Conservation (phyloP, 1,140 invertebrate genomes). For the Ooceraea biroi region DNA sequence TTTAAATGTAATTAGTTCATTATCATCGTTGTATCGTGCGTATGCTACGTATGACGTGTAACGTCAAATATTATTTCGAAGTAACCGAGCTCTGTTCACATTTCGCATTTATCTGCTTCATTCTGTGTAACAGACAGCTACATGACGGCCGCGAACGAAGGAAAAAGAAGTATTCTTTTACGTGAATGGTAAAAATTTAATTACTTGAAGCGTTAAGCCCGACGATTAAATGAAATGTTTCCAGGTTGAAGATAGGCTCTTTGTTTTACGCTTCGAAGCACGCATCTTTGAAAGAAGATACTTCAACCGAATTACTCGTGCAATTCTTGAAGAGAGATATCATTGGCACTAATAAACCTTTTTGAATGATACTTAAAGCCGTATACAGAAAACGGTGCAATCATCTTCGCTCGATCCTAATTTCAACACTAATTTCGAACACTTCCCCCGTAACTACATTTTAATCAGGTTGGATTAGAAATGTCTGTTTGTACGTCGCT, state of each 20-base stretch:
- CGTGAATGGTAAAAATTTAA: conserved; percentile 29
- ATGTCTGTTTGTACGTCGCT: no score
- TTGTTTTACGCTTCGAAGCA: conserved; percentile 1
- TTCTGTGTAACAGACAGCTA: conserved; percentile 30
- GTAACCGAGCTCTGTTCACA: conserved; percentile 16
- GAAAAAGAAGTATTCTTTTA: conserved; percentile 33
- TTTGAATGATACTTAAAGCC: neutral
- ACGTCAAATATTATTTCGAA: neutral
- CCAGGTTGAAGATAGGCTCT: conserved; percentile 12
- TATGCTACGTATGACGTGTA: no score
- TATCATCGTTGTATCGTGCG: neutral
- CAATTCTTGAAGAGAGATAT: conserved; percentile 12
- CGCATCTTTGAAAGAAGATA: neutral
- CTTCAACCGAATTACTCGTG: neutral
- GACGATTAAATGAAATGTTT: conserved; percentile 30
- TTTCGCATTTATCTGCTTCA: conserved; percentile 9
- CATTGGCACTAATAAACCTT: neutral
- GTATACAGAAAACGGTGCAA: neutral
- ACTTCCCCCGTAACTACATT: neutral
- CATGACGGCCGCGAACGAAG: conserved; percentile 6
- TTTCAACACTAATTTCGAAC: conserved; percentile 9
- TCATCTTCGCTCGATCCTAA: neutral
- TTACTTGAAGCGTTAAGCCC: conserved; percentile 40
- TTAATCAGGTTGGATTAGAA: neutral
- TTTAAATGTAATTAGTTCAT: neutral